Evolutionary conservation across 2,113 vertebrate genomes (phyloP).

Genomic region (Tretioscincus oriximinensis): DNA sequence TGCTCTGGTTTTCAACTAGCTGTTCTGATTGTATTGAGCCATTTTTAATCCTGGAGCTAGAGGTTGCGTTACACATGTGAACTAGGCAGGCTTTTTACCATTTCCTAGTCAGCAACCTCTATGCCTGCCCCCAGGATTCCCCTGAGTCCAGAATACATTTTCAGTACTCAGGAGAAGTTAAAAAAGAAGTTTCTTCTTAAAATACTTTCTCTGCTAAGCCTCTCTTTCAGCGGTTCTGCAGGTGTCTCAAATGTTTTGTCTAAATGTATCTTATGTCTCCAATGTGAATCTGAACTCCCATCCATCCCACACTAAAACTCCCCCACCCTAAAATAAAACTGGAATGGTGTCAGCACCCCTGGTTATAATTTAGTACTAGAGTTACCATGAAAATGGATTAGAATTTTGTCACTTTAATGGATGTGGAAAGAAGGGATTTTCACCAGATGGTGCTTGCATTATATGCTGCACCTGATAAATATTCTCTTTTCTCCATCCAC

Average conservation of each 20-base stretch:
- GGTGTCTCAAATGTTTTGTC: neutral
- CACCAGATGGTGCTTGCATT: no score
- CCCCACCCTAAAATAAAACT: neutral
- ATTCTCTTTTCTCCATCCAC: no score
- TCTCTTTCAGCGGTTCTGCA: neutral
- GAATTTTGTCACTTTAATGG: no score
- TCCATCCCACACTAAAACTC: neutral
- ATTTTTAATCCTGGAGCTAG: slow-evolving; percentile 1
- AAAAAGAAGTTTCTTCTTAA: neutral
- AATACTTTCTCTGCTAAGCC: neutral
- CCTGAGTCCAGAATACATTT: neutral
- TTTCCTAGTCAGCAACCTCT: neutral
- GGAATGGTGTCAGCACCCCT: neutral
- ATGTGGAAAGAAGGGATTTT: no score
- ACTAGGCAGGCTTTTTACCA: neutral
- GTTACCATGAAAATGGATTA: no score
- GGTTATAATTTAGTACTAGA: neutral
- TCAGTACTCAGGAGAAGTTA: neutral
- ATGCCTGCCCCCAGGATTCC: neutral
- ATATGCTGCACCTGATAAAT: no score
- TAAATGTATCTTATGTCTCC: neutral
- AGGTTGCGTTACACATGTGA: neutral
- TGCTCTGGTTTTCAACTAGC: neutral
- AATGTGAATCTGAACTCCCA: neutral
- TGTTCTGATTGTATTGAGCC: neutral